phyloP scores from a whole-genome alignment of 1,140 invertebrate species.

The Zeugodacus cucurbitae region DNA sequence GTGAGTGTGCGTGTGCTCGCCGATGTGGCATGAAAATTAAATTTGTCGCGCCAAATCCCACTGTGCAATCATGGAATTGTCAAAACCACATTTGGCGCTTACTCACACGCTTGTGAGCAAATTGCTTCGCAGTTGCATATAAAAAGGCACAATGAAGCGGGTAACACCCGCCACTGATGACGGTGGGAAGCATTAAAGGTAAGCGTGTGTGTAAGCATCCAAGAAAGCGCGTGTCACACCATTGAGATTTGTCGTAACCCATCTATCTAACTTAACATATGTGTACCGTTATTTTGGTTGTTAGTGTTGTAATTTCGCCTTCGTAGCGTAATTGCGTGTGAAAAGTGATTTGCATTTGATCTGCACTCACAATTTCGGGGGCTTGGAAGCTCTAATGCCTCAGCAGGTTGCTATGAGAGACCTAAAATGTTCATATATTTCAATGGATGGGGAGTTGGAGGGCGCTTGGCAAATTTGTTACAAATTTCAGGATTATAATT shows the following conservation, averaged over 20 bases:
- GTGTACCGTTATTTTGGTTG: not conserved
- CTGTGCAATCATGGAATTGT: constrained; percentile 40
- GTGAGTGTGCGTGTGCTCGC: not conserved
- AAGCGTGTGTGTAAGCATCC: no score
- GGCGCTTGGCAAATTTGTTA: not conserved
- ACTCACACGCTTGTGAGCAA: not conserved
- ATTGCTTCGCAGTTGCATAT: not conserved
- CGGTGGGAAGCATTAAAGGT: no score
- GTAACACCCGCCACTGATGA: no score
- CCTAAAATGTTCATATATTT: not conserved
- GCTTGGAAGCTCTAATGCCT: not conserved
- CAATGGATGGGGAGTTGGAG: not conserved
- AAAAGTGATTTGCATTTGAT: not conserved
- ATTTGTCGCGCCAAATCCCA: constrained; percentile 3
- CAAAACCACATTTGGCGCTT: constrained; percentile 5
- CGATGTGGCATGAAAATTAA: constrained; percentile 17
- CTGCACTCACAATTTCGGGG: not conserved
- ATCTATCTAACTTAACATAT: not conserved
- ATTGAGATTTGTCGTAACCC: not conserved
- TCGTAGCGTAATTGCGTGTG: constrained; percentile 26
- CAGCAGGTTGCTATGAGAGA: no score
- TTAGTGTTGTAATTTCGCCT: not conserved
- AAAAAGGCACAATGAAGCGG: not conserved
- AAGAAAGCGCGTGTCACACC: not conserved
- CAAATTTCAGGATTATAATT: not conserved